These are phyloP conservation scores for Tangara arthus DNA, from an alignment of 2,797 vertebrate genomes.

Conservation along the genomic window DNA sequence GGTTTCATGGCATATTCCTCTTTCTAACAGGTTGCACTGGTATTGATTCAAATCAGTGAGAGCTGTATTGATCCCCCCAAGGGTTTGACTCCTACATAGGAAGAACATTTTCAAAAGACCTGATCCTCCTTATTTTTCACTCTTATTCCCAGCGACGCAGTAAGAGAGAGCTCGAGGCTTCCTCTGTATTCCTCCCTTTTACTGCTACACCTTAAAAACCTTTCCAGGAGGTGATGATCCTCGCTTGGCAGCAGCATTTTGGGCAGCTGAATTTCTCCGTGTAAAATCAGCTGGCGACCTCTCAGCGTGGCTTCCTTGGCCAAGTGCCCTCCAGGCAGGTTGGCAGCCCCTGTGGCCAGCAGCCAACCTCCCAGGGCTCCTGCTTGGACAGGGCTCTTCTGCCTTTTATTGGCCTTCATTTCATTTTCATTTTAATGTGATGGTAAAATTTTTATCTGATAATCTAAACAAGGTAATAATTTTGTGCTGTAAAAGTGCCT, in stretches of 20 bases:
- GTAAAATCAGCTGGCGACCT: background rate
- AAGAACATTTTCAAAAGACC: constrained; percentile 21
- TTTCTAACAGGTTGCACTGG: background rate
- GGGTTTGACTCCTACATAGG: background rate
- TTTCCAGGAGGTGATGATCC: background rate
- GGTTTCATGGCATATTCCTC: background rate
- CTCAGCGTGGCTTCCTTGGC: background rate
- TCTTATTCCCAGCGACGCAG: background rate
- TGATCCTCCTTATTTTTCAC: constrained; percentile 7
- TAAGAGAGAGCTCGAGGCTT: background rate
- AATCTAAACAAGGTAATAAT: constrained; percentile 43
- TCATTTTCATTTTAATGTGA: constrained; percentile 32
- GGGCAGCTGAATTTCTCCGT: background rate
- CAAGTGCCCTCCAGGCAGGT: background rate
- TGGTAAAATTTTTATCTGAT: constrained; percentile 50
- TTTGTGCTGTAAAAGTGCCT: constrained; percentile 27
- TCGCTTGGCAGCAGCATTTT: background rate
- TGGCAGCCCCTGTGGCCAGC: background rate
- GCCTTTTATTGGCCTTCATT: constrained; percentile 40
- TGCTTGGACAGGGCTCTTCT: background rate
- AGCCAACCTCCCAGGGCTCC: constrained; percentile 8
- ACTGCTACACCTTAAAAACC: background rate
- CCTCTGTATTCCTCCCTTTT: background rate
- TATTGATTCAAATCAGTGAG: constrained; percentile 13
- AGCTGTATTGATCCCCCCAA: background rate